Evolutionary conservation across 2,888 invertebrate species (phyloP).

Genomic region (Suillia variegata): DNA sequence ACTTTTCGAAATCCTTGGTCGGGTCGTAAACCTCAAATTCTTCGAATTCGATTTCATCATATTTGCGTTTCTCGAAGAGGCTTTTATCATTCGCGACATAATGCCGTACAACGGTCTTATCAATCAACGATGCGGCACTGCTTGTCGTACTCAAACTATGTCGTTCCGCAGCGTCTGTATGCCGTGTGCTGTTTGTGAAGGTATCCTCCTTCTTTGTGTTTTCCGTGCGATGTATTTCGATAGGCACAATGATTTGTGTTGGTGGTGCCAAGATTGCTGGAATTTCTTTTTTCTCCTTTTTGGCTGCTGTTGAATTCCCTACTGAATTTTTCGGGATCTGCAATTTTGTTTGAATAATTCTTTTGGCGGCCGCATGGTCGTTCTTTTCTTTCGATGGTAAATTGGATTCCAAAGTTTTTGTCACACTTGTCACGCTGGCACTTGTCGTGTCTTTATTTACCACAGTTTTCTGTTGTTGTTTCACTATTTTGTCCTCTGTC

Average conservation of each 20-base stretch:
- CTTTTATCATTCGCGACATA: slow-evolving; percentile 69
- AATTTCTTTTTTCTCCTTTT: neutral
- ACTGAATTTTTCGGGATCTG: slow-evolving; percentile 11
- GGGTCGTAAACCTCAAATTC: slow-evolving; percentile 74
- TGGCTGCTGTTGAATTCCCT: slow-evolving; percentile 8
- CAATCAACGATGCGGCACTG: slow-evolving; percentile 44
- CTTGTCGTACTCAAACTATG: slow-evolving; percentile 45
- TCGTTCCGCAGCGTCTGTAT: slow-evolving; percentile 24
- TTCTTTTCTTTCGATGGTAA: neutral
- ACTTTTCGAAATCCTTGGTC: slow-evolving; percentile 45
- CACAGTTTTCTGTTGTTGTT: neutral
- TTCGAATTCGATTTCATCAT: slow-evolving; percentile 86
- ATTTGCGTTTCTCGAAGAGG: slow-evolving; percentile 68
- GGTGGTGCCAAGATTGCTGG: slow-evolving; percentile 5
- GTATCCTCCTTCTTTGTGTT: slow-evolving; percentile 13
- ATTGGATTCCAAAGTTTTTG: slow-evolving; percentile 23
- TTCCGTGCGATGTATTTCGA: slow-evolving; percentile 42
- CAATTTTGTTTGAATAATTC: neutral
- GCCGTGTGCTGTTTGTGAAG: slow-evolving; percentile 9
- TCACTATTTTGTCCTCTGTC: slow-evolving; percentile 18
- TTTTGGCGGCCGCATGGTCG: neutral
- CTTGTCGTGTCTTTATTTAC: neutral
- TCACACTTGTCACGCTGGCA: slow-evolving; percentile 5
- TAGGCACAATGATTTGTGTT: slow-evolving; percentile 47
- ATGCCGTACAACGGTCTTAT: slow-evolving; percentile 66